These are phyloP conservation scores for Thamnaconus septentrionalis DNA, from an alignment of 2,113 vertebrate species.

Conservation along the genomic window DNA sequence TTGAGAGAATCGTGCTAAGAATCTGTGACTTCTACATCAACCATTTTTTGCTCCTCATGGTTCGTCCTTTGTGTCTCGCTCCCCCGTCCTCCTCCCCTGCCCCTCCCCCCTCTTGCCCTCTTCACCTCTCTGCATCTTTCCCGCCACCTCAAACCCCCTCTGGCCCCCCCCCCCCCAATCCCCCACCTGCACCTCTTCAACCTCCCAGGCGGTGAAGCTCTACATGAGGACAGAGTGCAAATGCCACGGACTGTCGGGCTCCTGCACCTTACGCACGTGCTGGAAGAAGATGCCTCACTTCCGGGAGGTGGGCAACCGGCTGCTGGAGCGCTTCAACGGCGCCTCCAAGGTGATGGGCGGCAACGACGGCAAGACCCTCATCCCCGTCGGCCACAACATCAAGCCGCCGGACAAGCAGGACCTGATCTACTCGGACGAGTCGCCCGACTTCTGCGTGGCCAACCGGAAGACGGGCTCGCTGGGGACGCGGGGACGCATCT, in stretches of 20 bases:
- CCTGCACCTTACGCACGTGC: slow-evolving; percentile 93
- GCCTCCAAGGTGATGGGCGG: slow-evolving; percentile 97
- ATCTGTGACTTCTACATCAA: too few relatives aligned
- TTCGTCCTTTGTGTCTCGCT: slow-evolving; percentile 16
- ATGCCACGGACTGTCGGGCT: slow-evolving; percentile 94
- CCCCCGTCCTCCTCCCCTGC: slow-evolving; percentile 10
- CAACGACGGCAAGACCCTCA: slow-evolving; percentile 92
- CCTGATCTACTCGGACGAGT: slow-evolving; percentile 94
- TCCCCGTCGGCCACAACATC: slow-evolving; percentile 90
- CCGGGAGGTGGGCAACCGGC: slow-evolving; percentile 89
- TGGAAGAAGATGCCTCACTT: slow-evolving; percentile 98
- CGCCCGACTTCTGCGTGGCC: slow-evolving; percentile 93
- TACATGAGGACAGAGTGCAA: slow-evolving; percentile 97
- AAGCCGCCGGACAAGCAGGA: slow-evolving; percentile 92
- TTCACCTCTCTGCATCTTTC: slow-evolving; percentile 15
- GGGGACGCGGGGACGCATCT: slow-evolving; percentile 89
- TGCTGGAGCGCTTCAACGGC: slow-evolving; percentile 92
- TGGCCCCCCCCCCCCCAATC: not conserved
- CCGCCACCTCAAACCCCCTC: not conserved
- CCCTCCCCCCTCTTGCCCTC: slow-evolving; percentile 10
- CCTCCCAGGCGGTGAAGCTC: slow-evolving; percentile 87
- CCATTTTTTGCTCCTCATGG: slow-evolving; percentile 13
- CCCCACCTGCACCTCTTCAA: not conserved
- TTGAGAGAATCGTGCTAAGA: too few relatives aligned
- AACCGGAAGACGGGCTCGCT: slow-evolving; percentile 93